phyloP scores from a whole-genome alignment of 2,888 invertebrate species.

The Seira sanloemensis region DNA sequence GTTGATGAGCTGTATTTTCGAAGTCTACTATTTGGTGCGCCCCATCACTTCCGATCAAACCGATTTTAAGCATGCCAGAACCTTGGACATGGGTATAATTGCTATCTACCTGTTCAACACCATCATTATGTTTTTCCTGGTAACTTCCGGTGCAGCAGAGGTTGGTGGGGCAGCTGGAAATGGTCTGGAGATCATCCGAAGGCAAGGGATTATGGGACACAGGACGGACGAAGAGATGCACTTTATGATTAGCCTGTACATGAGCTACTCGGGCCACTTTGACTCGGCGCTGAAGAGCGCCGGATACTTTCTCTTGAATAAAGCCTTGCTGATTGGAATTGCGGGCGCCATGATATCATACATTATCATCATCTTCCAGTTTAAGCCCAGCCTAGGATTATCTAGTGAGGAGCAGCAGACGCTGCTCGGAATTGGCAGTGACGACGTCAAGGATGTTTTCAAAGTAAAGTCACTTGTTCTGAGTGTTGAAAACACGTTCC shows the following conservation, averaged over 20 bases:
- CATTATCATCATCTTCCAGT: slow-evolving; percentile 70
- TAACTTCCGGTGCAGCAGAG: slow-evolving; percentile 39
- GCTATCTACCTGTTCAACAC: slow-evolving; percentile 51
- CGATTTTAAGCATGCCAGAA: slow-evolving; percentile 53
- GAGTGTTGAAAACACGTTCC: slow-evolving; percentile 51
- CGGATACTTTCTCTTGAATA: slow-evolving; percentile 60
- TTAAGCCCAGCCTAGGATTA: slow-evolving; percentile 63
- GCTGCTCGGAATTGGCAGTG: slow-evolving; percentile 5
- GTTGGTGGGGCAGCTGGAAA: slow-evolving; percentile 61
- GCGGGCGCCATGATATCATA: slow-evolving; percentile 68
- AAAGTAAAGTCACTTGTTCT: slow-evolving; percentile 27
- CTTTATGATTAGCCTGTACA: slow-evolving; percentile 67
- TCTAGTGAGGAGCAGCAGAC: slow-evolving; percentile 25
- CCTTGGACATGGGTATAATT: slow-evolving; percentile 55
- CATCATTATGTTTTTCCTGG: slow-evolving; percentile 43
- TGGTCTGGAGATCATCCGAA: slow-evolving; percentile 67
- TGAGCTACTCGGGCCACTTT: slow-evolving; percentile 66
- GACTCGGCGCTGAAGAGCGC: slow-evolving; percentile 63
- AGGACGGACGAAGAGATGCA: slow-evolving; percentile 65
- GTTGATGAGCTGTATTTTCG: slow-evolving; percentile 65
- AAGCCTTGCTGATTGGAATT: slow-evolving; percentile 54
- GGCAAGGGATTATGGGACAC: slow-evolving; percentile 67
- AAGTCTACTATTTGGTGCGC: slow-evolving; percentile 64
- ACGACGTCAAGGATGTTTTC: not conserved
- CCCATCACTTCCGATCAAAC: slow-evolving; percentile 29